phyloP scores from a whole-genome alignment of 2,797 vertebrate genomes.

The Mormyrops boulengeri region DNA sequence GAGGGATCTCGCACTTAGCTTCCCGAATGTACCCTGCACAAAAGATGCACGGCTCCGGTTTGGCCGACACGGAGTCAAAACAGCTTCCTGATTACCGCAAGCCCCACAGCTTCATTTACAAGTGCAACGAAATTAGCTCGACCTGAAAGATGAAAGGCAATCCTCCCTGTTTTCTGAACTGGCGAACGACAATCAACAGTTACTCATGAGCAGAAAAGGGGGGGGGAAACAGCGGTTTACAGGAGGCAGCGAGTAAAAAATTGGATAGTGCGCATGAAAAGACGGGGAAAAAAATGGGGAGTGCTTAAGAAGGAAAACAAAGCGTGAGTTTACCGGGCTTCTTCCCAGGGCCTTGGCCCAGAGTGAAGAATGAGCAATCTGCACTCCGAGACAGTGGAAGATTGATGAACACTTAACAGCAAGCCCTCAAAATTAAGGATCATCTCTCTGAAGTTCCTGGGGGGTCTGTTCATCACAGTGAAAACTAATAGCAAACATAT shows the following conservation, averaged over 20 bases:
- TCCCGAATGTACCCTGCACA: not conserved
- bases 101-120: not conserved
- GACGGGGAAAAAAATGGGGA: not conserved
- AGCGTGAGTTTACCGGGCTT: constrained; percentile 21
- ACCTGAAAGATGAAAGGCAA: not conserved
- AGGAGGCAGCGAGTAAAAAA: not conserved
- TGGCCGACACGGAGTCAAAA: not conserved
- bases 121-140: not conserved
- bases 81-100: not conserved
- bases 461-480: constrained; percentile 34
- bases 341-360: constrained; percentile 30
- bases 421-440: constrained; percentile 15
- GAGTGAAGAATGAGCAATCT: constrained; percentile 27
- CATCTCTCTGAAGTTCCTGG: constrained; percentile 32
- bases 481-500: constrained; percentile 26
- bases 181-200: not conserved
- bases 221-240: not conserved
- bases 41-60: not conserved
- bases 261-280: not conserved
- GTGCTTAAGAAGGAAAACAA: not conserved
- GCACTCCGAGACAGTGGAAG: constrained; percentile 40
- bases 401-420: constrained; percentile 54
- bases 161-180: not conserved
- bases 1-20: not conserved
- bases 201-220: not conserved